Percentiles rank a stretch among this genome's conserved stretches.
These are phyloP conservation scores for Isichthys henryi DNA, from an alignment of 2,113 vertebrate species.

Conservation along the genomic window DNA sequence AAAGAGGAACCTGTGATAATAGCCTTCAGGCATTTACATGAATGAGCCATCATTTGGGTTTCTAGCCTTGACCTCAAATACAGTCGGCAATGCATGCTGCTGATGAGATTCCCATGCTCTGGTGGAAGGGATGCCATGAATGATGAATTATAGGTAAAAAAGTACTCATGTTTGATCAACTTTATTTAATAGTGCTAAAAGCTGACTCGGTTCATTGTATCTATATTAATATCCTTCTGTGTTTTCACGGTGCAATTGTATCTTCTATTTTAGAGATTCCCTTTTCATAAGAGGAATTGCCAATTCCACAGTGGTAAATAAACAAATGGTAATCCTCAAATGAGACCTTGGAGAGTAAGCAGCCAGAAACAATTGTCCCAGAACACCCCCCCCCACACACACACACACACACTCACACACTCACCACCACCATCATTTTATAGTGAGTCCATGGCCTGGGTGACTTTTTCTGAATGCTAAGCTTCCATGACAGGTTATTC, in stretches of 20 bases:
- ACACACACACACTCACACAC: background rate
- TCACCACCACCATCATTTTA: constrained; percentile 28
- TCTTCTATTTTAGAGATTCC: background rate
- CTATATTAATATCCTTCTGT: background rate
- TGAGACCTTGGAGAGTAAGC: constrained; percentile 30
- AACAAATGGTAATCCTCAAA: constrained; percentile 29
- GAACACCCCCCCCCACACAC: constrained; percentile 5
- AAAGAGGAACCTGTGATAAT: background rate
- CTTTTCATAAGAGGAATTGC: background rate
- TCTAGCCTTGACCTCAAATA: background rate
- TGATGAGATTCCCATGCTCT: background rate
- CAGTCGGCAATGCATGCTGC: background rate
- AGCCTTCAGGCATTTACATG: background rate
- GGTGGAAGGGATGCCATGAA: background rate
- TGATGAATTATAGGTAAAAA: background rate
- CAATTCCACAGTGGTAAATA: background rate
- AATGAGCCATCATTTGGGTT: background rate
- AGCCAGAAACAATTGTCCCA: constrained; percentile 35
- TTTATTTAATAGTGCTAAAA: background rate
- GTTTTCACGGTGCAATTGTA: background rate
- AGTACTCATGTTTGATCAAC: background rate
- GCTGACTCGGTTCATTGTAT: background rate
- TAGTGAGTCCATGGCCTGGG: constrained; percentile 36
- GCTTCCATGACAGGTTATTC: constrained; percentile 42
- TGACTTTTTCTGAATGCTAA: constrained; percentile 43